phyloP scores from a whole-genome alignment of 2,797 vertebrate species.

The Prionace glauca region DNA sequence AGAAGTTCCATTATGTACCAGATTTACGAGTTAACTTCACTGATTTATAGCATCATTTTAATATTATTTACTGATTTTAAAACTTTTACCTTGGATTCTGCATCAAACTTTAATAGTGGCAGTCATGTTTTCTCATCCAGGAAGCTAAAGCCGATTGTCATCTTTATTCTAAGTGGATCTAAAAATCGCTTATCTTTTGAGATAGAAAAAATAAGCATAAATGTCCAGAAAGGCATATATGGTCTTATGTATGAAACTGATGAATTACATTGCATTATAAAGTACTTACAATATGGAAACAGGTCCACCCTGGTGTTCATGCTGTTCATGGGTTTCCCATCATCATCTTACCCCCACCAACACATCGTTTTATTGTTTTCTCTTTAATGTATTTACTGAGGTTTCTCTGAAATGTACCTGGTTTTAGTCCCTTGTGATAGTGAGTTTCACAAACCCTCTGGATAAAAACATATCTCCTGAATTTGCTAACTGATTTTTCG shows the following conservation, averaged over 20 bases:
- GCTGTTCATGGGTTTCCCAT: neutral
- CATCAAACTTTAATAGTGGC: neutral
- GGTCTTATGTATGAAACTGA: neutral
- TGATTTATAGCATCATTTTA: neutral
- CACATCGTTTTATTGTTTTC: neutral
- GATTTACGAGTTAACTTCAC: neutral
- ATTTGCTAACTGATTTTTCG: neutral
- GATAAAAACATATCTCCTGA: neutral
- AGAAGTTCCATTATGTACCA: neutral
- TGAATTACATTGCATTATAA: neutral
- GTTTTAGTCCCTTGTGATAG: neutral
- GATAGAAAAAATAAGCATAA: neutral
- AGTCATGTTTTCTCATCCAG: neutral
- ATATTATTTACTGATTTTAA: neutral
- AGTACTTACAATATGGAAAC: neutral
- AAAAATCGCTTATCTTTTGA: neutral
- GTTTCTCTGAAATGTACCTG: neutral
- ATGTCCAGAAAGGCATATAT: neutral
- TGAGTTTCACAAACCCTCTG: neutral
- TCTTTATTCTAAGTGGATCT: neutral
- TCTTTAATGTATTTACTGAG: neutral
- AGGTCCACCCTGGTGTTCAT: neutral
- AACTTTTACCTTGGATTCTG: neutral
- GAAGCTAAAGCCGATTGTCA: neutral
- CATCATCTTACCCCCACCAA: neutral